A percentile compares a stretch with the other conserved stretches of the same genome.
Evolutionary conservation across 2,888 invertebrate species (phyloP).

Genomic region (Lysandra bellargus): DNA sequence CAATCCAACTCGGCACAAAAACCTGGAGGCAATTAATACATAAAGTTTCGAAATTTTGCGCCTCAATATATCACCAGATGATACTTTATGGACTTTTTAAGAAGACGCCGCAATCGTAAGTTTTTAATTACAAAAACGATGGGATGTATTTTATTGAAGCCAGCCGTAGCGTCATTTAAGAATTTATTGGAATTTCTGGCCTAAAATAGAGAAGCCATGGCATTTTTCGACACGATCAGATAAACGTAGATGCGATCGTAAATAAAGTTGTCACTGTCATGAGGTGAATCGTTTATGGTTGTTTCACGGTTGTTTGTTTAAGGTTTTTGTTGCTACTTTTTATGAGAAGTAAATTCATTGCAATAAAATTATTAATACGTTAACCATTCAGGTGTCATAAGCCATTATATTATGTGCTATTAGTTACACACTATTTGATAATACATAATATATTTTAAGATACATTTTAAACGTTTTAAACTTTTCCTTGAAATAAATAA

Average conservation of each 20-base stretch:
- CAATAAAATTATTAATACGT: too few species aligned
- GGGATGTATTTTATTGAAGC: constrained; percentile 10
- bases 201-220: constrained; percentile 12
- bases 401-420: too few species aligned
- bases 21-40: constrained; percentile 37
- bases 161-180: not conserved
- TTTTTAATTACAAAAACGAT: constrained; percentile 17
- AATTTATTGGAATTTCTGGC: not conserved
- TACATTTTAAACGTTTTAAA: not conserved
- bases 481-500: not conserved
- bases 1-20: constrained; percentile 36
- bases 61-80: constrained; percentile 14
- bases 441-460: not conserved
- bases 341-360: not conserved
- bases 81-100: constrained; percentile 16
- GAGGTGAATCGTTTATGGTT: not conserved
- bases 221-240: not conserved
- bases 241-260: not conserved
- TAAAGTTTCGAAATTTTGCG: constrained; percentile 33
- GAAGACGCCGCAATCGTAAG: not conserved
- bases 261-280: not conserved
- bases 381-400: too few species aligned
- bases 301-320: not conserved
- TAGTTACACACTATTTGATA: not conserved
- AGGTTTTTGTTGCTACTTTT: not conserved